Base-by-base conservation (phyloP, 2,113 vertebrate species). In the Rutilus rutilus region DNA sequence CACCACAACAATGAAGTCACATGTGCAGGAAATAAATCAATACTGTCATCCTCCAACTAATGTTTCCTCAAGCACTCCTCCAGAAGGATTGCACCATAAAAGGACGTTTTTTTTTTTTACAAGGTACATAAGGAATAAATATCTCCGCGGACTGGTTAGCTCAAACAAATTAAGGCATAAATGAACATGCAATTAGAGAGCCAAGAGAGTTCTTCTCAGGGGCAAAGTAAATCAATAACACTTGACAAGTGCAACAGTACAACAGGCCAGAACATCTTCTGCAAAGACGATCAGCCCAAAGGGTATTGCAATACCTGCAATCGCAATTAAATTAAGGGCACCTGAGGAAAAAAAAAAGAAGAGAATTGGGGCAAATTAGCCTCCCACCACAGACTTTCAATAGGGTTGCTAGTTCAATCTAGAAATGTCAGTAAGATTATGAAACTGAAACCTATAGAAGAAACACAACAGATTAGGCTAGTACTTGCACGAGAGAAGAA, bases 161-260 rank as follows among this genome's bases (percentile, higher is more conserved):
- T 64, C 65, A 74, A 86, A 86, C 78, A 65, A 76, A 47, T 64
- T 76, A 89, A 82, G 50, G 23, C 73, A 85, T 86, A 85, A 85
- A 76, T n/a, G 65, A 71, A 84, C 78, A 82, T 65, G 54, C 78
- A 62, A 82, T 85, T 85, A 83, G 73, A 82, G 23, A 78, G 64
- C 69, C 50, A 47, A 59, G 83, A 86, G 76, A 45, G 82, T 33
- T 78, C 77, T 82, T 78, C 75, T 87, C 78, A 83, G 64, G 87
- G 82, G 54, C 79, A 78, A 42, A 87, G 42, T 50, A 42, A 87
- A 89, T 89, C 88, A 87, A 89, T 87, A 82, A 23, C 42, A 39
- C 78, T 74, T 79, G 83, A 86, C 85, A 85, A 83, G 82, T 82
- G 60, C 86, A 85, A 59, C 85, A 65, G 59, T 85, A 82, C 78